phyloP scores from a whole-genome alignment of 1,140 invertebrate species.

The Drosophila bifasciata region DNA sequence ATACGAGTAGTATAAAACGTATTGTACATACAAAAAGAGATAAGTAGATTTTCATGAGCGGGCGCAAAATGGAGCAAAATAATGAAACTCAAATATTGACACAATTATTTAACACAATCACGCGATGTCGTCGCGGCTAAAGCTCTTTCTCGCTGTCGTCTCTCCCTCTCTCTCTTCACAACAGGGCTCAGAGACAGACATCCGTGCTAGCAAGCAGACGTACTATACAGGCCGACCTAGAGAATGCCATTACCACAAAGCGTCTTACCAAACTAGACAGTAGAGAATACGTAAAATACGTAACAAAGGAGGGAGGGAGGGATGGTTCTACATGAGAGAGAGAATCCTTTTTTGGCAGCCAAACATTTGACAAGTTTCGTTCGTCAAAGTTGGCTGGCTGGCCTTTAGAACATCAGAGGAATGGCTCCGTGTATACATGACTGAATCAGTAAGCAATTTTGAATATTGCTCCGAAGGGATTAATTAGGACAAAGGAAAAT shows the following conservation, averaged over 20 bases:
- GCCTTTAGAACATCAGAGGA: conserved; percentile 14
- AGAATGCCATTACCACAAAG: conserved; percentile 34
- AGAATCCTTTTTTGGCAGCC: conserved; percentile 39
- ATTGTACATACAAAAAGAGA: conserved; percentile 30
- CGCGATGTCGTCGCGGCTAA: conserved; percentile 69
- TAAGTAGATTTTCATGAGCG: conserved; percentile 54
- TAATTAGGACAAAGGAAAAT: conserved; percentile 10
- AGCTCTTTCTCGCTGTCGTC: conserved; percentile 20
- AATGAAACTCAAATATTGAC: conserved; percentile 78
- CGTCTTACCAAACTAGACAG: conserved; percentile 13
- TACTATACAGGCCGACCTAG: conserved; percentile 41
- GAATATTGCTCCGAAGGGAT: conserved; percentile 9
- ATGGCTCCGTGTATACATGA: conserved; percentile 35
- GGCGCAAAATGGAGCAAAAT: conserved; percentile 62
- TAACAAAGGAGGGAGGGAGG: not conserved
- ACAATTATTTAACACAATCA: conserved; percentile 78
- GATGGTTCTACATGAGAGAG: not conserved
- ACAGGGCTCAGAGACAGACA: too few relatives aligned
- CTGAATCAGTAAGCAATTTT: conserved; percentile 38
- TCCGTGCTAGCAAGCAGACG: conserved; percentile 15
- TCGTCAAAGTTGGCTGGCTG: too few relatives aligned
- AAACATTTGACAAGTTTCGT: conserved; percentile 19
- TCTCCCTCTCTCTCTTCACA: conserved; percentile 5
- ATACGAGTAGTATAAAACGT: not conserved
- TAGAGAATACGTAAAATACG: conserved; percentile 18